phyloP scores from a whole-genome alignment of 2,888 invertebrate genomes.

The Tipula lateralis region DNA sequence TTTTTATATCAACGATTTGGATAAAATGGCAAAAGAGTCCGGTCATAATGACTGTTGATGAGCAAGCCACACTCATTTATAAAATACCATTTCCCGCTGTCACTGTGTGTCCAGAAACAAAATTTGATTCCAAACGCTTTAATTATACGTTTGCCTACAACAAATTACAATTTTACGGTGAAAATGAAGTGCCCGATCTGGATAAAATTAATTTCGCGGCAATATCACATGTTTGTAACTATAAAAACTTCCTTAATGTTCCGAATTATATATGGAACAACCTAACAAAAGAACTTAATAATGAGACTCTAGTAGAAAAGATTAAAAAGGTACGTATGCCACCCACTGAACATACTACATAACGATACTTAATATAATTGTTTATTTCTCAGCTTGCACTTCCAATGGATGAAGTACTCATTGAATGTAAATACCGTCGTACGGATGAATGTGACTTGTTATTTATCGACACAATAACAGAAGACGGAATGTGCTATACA shows the following conservation, averaged over 20 bases:
- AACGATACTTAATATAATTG: not conserved
- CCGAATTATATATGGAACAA: too few relatives aligned
- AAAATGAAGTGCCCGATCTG: too few relatives aligned
- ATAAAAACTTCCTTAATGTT: too few relatives aligned
- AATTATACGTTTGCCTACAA: too few relatives aligned
- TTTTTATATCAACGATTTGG: not conserved
- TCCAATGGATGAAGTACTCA: not conserved
- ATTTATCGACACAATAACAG: not conserved
- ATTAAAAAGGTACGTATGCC: too few relatives aligned
- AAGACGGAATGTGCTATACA: not conserved
- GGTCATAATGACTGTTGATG: not conserved
- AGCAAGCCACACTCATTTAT: not conserved
- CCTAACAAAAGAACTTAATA: too few relatives aligned
- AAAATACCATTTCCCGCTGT: constrained; percentile 21
- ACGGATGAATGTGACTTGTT: too few relatives aligned
- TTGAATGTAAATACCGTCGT: not conserved
- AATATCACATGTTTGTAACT: too few relatives aligned
- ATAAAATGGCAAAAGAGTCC: not conserved
- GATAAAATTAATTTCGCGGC: too few relatives aligned
- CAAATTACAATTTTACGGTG: too few relatives aligned
- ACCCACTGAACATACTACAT: too few relatives aligned
- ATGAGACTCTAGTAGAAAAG: too few relatives aligned
- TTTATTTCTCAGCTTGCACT: not conserved
- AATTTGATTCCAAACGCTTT: not conserved
- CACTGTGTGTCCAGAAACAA: not conserved